Evolutionary conservation across 2,888 invertebrate genomes (phyloP).

Genomic region (Spilosoma lubricipeda): DNA sequence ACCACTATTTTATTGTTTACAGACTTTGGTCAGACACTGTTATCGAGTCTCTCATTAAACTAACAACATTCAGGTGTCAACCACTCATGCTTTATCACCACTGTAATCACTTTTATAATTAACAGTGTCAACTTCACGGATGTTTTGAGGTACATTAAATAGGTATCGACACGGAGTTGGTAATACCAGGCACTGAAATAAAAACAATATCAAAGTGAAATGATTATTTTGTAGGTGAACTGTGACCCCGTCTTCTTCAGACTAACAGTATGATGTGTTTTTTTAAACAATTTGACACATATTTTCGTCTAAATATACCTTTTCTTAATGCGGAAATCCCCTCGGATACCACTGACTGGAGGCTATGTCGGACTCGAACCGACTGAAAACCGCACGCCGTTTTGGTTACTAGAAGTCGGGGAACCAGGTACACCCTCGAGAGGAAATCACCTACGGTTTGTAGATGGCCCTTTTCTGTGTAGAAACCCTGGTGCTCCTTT

Average conservation of each 20-base stretch:
- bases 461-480: too few species aligned
- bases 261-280: not conserved
- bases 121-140: not conserved
- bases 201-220: not conserved
- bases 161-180: not conserved
- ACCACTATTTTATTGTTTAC: not conserved
- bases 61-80: conserved; percentile 3
- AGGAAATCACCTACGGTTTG: too few species aligned
- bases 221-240: not conserved
- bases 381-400: too few species aligned
- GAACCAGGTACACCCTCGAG: too few species aligned
- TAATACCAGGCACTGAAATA: not conserved
- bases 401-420: too few species aligned
- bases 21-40: conserved; percentile 10
- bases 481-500: too few species aligned
- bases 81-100: not conserved
- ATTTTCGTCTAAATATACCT: too few species aligned
- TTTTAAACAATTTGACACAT: not conserved
- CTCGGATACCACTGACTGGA: too few species aligned
- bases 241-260: not conserved
- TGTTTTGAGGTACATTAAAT: not conserved
- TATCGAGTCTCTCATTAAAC: not conserved
- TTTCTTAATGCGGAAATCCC: too few species aligned
- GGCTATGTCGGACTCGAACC: too few species aligned
- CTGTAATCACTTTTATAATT: not conserved